These are phyloP conservation scores for Epinotia ramella DNA, from an alignment of 2,888 invertebrate genomes.

Conservation along the genomic window DNA sequence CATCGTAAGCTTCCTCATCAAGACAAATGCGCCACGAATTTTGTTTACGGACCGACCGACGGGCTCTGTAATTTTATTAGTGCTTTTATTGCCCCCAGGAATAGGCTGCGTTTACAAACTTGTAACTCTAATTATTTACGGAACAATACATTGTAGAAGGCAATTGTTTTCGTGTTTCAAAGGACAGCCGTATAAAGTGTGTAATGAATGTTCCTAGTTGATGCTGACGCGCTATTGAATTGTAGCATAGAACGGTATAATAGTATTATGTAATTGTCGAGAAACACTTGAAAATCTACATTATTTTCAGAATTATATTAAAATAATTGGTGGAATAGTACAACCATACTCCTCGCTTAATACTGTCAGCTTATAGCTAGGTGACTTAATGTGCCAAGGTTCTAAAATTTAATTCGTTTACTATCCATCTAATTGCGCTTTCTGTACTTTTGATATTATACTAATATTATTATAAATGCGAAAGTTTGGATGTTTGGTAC, in stretches of 20 bases:
- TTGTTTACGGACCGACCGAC: conserved; percentile 30
- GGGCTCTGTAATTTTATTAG: conserved; percentile 36
- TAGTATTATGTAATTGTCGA: too few relatives aligned
- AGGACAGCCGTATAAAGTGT: neutral
- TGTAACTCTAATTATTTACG: conserved; percentile 20
- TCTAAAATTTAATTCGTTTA: too few relatives aligned
- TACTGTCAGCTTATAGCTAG: too few relatives aligned
- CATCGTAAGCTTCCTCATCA: conserved; percentile 37
- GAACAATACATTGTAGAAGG: neutral
- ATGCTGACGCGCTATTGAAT: neutral
- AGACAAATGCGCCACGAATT: conserved; percentile 35
- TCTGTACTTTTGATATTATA: too few relatives aligned
- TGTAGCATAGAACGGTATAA: neutral
- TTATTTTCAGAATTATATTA: too few relatives aligned
- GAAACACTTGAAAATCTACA: too few relatives aligned
- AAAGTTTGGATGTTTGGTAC: too few relatives aligned
- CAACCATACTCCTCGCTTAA: too few relatives aligned
- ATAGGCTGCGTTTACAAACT: conserved; percentile 9
- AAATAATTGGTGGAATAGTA: too few relatives aligned
- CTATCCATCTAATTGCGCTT: too few relatives aligned
- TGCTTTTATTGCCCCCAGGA: conserved; percentile 27
- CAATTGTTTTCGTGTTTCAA: neutral
- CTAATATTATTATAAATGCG: too few relatives aligned
- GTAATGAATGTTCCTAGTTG: neutral
- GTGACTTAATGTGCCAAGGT: too few relatives aligned